Evolutionary conservation across 2,797 vertebrate species (phyloP), one percentile per base, ranked within the genome.

Genomic region (Podarcis lilfordi): DNA sequence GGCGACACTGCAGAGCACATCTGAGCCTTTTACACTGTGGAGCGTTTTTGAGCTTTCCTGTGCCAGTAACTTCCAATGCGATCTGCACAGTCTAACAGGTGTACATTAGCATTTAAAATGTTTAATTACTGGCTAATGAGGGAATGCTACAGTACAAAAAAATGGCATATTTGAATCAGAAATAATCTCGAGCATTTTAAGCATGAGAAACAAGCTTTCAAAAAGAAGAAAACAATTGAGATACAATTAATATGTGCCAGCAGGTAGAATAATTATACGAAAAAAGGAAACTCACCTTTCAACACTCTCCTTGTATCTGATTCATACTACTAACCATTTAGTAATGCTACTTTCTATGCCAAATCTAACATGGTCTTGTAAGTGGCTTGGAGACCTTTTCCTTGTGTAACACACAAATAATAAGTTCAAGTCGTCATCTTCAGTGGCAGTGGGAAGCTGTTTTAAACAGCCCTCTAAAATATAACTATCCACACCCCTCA

Each of bases 291-390:
- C 69, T 40, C 5, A 19, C 76, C 3, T 88, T 35, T 80, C 80
- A 37, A 43, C 64, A 76, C 91, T 92, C 76, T 37, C 89, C 4
- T 25, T 89, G 9, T 89, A 92, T 91, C 86, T 75, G 1, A 85
- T 92, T 95, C 86, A 87, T 45, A 59, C 50, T 40, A 89, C 77
- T 88, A 90, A 50, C 29, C 79, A 76, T 79, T 91, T 75, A 87
- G 79, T 88, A 86, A 59, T 3, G 9, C 68, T 86, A 68, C 66
- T 91, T 94, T 92, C 72, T 32, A 32, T 77, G 86, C 86, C 15
- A 6, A 88, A 45, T 90, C 89, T 90, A 91, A 69, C 0, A 1
- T 61, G 76, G 40, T 45, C 25, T 37, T 9, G 59, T 61, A 61
- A 61, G 59, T 61, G 19, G 21, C 59, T 19, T 5, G 59, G 21